A percentile compares a stretch with the other conserved stretches of the same genome.
phyloP scores from a whole-genome alignment of 2,797 vertebrate species.

The Luscinia luscinia region DNA sequence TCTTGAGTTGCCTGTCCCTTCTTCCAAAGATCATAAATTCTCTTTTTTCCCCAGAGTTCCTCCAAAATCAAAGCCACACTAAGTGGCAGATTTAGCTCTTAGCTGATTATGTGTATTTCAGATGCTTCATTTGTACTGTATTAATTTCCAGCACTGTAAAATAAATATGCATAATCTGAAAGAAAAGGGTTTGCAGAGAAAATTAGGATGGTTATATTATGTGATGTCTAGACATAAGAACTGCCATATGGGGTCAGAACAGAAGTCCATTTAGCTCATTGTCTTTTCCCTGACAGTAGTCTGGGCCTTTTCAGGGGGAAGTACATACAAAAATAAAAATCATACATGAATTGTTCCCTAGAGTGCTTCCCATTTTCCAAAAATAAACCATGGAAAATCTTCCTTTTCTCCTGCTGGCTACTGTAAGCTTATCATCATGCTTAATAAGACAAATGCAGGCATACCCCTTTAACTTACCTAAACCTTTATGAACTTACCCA shows the following conservation, averaged over 20 bases:
- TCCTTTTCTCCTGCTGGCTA: not conserved
- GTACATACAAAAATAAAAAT: not conserved
- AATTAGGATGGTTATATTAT: not conserved
- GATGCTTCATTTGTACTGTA: not conserved
- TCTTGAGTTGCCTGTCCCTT: not conserved
- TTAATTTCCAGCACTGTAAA: not conserved
- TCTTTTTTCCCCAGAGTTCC: not conserved
- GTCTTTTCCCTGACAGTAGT: not conserved
- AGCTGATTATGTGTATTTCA: not conserved
- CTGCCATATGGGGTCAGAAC: not conserved
- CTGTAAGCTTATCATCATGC: not conserved
- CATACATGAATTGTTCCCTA: not conserved
- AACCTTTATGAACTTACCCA: not conserved
- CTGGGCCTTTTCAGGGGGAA: not conserved
- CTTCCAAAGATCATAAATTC: not conserved
- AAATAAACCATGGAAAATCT: not conserved
- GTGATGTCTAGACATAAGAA: not conserved
- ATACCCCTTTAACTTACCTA: not conserved
- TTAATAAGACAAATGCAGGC: not conserved
- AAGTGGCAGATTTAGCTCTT: not conserved
- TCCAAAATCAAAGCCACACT: not conserved
- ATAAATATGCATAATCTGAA: not conserved
- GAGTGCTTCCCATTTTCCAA: not conserved
- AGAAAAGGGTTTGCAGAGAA: not conserved
- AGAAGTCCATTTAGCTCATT: not conserved